Base-by-base conservation (phyloP, 2,113 vertebrate genomes). In the Bubo scandiacus region DNA sequence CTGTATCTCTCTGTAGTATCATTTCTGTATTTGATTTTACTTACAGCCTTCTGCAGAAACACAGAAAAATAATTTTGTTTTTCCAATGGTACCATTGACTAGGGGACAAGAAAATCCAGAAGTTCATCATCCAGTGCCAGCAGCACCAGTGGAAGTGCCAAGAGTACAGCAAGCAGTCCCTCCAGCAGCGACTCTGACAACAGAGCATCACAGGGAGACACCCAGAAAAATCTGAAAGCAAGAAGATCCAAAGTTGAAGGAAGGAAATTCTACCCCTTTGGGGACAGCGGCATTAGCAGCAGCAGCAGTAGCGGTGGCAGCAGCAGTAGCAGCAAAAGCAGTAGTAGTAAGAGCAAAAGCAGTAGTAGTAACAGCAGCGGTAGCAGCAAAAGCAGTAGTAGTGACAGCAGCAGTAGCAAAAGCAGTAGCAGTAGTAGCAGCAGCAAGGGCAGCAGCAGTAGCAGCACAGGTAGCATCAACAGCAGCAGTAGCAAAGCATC, bases 211-310 rank as follows among this genome's bases (percentile, higher is more conserved):
- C 74, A 22, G n/a, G 22, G 23, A 71, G 62, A 12, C 21, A 57
- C 63, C 5, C 65, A 81, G 57, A 91, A 67, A 36, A 88, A 81
- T 15, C 38, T 95, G 84, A 97, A 96, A 93, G n/a, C 43, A 45
- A 36, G 15, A 17, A 26, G 3, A 32, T 42, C 75, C 61, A 95
- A 95, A 93, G 51, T 52, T 65, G 94, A 96, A 75, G 90, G 3
- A 67, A 97, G 93, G 67, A 94, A 96, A 65, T 95, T 90, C 89
- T 90, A 88, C 42, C 94, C 97, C 11, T 97, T 95, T 79, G 97
- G 90, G 27, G 75, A 88, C 67, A 92, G 92, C 2, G 1, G 19
- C 2, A 6, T 81, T 2, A 80, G 88, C 9, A 57, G 74, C 3
- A 84, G 82, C 1, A 90, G 78, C 0, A 54, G 59, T 0, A 63